Conservation (phyloP, 2,113 vertebrate species). For the Anser cygnoides region DNA sequence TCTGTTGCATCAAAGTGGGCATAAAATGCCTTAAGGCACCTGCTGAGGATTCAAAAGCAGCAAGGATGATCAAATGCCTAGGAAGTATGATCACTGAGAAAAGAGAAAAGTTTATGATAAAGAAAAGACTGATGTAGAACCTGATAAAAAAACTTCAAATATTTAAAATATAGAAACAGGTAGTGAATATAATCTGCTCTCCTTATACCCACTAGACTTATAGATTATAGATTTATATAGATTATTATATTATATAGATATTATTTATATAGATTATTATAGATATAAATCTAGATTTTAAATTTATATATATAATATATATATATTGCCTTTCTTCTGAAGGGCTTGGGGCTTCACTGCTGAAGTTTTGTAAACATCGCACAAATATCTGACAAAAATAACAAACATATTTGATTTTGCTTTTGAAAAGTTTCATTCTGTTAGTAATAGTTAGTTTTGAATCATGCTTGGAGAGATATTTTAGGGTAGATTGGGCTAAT, state of each 20-base stretch:
- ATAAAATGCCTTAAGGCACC: slow-evolving; percentile 54
- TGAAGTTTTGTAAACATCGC: background rate
- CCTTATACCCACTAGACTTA: background rate
- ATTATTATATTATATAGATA: too few relatives aligned
- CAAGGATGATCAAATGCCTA: slow-evolving; percentile 57
- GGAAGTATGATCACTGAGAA: slow-evolving; percentile 26
- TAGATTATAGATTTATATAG: too few relatives aligned
- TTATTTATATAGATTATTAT: too few relatives aligned
- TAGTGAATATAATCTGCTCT: background rate
- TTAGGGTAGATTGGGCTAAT: background rate
- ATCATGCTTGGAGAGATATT: background rate
- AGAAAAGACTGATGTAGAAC: slow-evolving; percentile 10
- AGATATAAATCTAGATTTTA: too few relatives aligned
- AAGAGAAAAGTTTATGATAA: slow-evolving; percentile 25
- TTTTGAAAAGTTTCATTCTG: background rate
- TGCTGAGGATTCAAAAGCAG: slow-evolving; percentile 51
- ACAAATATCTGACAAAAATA: background rate
- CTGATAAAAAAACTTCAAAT: slow-evolving; percentile 25
- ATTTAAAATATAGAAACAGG: slow-evolving; percentile 15
- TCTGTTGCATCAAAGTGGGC: slow-evolving; percentile 50
- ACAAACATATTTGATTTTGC: background rate
- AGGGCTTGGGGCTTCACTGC: background rate
- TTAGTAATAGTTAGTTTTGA: background rate
- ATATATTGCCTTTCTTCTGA: background rate
- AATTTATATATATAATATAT: too few relatives aligned